Conservation (phyloP, 2,888 invertebrate genomes). For the Tipula lateralis region DNA sequence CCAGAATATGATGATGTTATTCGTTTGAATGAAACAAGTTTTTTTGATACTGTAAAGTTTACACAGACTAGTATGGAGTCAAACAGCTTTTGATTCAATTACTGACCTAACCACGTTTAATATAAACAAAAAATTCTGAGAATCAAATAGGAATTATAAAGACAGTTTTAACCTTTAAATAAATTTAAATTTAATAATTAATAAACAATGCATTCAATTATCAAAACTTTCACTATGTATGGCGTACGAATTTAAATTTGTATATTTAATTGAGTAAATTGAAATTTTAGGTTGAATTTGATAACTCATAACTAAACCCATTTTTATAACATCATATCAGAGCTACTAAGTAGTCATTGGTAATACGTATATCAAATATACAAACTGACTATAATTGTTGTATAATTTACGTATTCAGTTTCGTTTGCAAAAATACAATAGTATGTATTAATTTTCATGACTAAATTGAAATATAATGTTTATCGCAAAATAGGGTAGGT, state of each 20-base stretch:
- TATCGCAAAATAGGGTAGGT: conserved; percentile 1
- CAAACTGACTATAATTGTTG: no score
- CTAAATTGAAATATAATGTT: not conserved
- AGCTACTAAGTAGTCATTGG: not conserved
- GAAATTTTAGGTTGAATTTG: not conserved
- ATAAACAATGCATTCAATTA: not conserved
- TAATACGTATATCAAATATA: no score
- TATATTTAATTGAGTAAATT: not conserved
- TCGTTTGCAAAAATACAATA: no score
- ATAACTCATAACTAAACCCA: not conserved
- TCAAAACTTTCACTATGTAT: not conserved
- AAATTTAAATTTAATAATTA: not conserved
- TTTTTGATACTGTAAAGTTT: not conserved
- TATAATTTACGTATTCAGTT: no score
- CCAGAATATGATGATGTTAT: not conserved
- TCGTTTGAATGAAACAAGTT: not conserved
- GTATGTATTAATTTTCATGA: not conserved
- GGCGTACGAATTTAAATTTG: not conserved
- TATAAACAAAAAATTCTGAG: not conserved
- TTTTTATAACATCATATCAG: not conserved
- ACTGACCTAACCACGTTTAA: not conserved
- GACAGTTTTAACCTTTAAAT: not conserved
- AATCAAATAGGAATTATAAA: not conserved
- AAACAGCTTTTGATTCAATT: not conserved
- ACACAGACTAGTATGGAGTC: no score